Conservation (phyloP, 2,797 vertebrate species). For the Decapterus maruadsi region DNA sequence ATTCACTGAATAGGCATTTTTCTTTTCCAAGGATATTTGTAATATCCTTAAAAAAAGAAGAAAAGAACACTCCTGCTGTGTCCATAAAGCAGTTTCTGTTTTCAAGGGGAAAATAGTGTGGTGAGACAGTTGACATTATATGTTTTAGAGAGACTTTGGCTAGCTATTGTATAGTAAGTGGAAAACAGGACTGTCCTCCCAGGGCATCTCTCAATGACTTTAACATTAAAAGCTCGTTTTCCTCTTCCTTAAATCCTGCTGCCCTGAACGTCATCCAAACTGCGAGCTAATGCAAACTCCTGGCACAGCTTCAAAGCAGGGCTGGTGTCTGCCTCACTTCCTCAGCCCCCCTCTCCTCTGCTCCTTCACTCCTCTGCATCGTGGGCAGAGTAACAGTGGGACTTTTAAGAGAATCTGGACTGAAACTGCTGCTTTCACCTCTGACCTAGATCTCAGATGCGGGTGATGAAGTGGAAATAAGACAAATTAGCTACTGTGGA, state of each 20-base stretch:
- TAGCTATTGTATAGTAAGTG: conserved; percentile 49
- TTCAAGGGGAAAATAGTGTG: conserved; percentile 25
- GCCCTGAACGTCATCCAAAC: conserved; percentile 60
- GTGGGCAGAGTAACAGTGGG: conserved; percentile 20
- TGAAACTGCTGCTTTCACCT: conserved; percentile 34
- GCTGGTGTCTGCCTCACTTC: conserved; percentile 76
- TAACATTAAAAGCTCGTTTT: conserved; percentile 68
- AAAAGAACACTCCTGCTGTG: conserved; percentile 12
- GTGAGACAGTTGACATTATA: conserved; percentile 34
- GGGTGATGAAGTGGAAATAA: conserved; percentile 11
- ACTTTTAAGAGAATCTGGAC: background rate
- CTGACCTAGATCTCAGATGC: conserved; percentile 41
- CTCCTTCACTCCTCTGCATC: conserved; percentile 43
- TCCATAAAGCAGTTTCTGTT: conserved; percentile 60
- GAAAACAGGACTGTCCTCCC: conserved; percentile 61
- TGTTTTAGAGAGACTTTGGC: conserved; percentile 42
- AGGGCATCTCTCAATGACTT: conserved; percentile 64
- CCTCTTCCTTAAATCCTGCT: conserved; percentile 60
- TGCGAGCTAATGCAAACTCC: conserved; percentile 73
- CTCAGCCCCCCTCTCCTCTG: conserved; percentile 62
- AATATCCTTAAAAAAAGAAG: conserved; percentile 42
- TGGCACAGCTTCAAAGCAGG: conserved; percentile 79
- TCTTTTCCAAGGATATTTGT: conserved; percentile 28
- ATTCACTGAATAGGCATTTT: background rate
- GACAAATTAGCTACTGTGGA: background rate